Evolutionary conservation across 2,113 vertebrate species (phyloP), one percentile per base, ranked within the genome.

Genomic region (Zosterops borbonicus): DNA sequence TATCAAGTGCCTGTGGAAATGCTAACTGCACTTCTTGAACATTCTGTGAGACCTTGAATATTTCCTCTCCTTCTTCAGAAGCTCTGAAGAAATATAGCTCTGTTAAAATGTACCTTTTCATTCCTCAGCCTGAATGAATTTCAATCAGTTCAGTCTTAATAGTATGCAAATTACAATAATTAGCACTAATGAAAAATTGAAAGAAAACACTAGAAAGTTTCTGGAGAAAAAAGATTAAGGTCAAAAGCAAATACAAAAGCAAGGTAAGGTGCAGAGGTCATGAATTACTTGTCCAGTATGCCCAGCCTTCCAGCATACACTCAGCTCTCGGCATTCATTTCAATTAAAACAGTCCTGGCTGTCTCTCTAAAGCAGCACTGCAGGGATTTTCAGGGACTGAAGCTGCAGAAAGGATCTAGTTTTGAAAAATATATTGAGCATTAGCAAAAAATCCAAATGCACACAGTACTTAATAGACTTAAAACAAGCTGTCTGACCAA

Each of bases 91-190:
- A 83, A 90, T 33, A 63, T 3, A 81, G 52, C 69, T 60, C 60
- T 71, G 35, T 47, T 86, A 60, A 93, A 92, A 50, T 24, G 37
- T 7, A 88, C 23, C 42, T 89, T 83, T 94, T 60, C 25, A 71
- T 74, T 90, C 73, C 53, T 59, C 44, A 78, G 44, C 37, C 69
- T 86, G 69, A 88, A 77, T 86, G 71, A 93, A 90, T 94, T 95
- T 95, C 56, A 90, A 49, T 93, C 49, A 68, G 77, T 35, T 90
- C 58, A 81, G 41, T 68, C 65, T 73, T 96, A 90, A 95, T 55
- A 89, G 60, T 25, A 96, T 94, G 82, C 49, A 93, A 94, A 95
- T 95, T 79, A 68, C 37, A 90, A 75, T 82, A 82, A 96, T 92
- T 90, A 95, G 65, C 52, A 89, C 75, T 81, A 94, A 84, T 90